Evolutionary conservation across 2,888 invertebrate genomes (phyloP).

Genomic region (Temnothorax unifasciatus): DNA sequence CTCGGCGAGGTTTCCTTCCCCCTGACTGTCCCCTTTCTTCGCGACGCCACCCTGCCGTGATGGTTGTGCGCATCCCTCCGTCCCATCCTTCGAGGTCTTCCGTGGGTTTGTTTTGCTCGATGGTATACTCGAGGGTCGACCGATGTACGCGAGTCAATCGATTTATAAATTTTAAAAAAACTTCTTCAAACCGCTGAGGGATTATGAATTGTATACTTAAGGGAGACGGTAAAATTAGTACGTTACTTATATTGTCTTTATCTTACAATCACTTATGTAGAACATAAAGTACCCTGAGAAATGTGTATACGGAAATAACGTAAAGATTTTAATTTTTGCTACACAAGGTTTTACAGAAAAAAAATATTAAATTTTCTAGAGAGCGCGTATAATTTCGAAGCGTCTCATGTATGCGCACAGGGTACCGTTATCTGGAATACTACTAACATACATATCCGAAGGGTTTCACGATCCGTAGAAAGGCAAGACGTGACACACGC

Average conservation of each 20-base stretch:
- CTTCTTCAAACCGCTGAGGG: not conserved
- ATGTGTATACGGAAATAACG: not conserved
- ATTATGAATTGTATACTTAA: not conserved
- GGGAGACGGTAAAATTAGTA: not conserved
- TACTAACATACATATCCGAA: conserved; percentile 46
- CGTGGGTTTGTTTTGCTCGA: conserved; percentile 42
- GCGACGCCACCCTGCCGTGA: conserved; percentile 15
- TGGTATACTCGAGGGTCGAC: conserved; percentile 4
- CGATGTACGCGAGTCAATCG: conserved; percentile 4
- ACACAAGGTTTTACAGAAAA: not conserved
- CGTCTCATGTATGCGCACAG: not conserved
- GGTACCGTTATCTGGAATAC: conserved; percentile 2
- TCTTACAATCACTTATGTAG: not conserved
- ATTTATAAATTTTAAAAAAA: conserved; percentile 23
- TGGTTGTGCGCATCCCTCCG: conserved; percentile 23
- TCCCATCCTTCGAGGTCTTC: conserved; percentile 1
- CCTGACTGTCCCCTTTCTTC: conserved; percentile 34
- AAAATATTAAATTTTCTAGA: not conserved
- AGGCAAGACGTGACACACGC: conserved; percentile 18
- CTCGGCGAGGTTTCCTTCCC: not conserved
- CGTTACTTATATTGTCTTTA: not conserved
- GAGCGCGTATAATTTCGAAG: not conserved
- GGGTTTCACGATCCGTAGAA: not conserved
- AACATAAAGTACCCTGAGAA: not conserved
- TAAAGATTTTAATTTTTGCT: not conserved